Evolutionary conservation across 2,797 vertebrate species (phyloP), one percentile per base, ranked within the genome.

Genomic region (Chaenodraco wilsoni): DNA sequence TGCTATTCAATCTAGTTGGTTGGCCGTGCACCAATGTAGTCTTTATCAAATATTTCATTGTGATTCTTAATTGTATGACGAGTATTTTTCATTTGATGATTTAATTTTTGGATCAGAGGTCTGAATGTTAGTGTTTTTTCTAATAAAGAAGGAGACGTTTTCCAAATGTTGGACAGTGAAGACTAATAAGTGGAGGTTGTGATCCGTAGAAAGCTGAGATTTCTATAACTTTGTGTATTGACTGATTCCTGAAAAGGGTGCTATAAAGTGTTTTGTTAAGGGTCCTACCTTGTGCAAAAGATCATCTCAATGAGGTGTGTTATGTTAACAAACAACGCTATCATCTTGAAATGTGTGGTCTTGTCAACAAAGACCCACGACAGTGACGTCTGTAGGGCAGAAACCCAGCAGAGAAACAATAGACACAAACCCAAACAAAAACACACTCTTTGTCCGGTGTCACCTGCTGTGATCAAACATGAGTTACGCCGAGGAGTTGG

Each of bases 391-490:
- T 13, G 54, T 21, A 66, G 61, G 65, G 51, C 73, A 74, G 54
- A 79, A 46, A 69, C 59, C 31, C 64, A 9, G 40, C 44, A 19
- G 31, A 65, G 52, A 68, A 74, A 91, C 89, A 91, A 92, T 91
- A 54, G 70, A 76, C 48, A 90, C 78, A 75, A 89, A 86, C 90
- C 78, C 73, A 68, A 82, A 85, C 27, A 55, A 16, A 55, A 4
- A 85, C 78, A 77, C 37, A 13, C n/a, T 16, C 45, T 71, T 60
- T 73, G 78, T 84, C 69, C 48, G 33, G 44, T 23, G 63, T 61
- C 17, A 70, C 89, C 86, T 77, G 85, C 87, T 91, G 88, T 15
- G 89, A 87, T 88, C 89, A 90, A 89, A 89, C 72, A 45, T 15
- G 15, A 70, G 19, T 55, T 2, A 37, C 33, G 67, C 66, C 43